Evolutionary conservation across 2,113 vertebrate genomes (phyloP), one percentile per base, ranked within the genome.

Genomic region (Coptodon rendalli): DNA sequence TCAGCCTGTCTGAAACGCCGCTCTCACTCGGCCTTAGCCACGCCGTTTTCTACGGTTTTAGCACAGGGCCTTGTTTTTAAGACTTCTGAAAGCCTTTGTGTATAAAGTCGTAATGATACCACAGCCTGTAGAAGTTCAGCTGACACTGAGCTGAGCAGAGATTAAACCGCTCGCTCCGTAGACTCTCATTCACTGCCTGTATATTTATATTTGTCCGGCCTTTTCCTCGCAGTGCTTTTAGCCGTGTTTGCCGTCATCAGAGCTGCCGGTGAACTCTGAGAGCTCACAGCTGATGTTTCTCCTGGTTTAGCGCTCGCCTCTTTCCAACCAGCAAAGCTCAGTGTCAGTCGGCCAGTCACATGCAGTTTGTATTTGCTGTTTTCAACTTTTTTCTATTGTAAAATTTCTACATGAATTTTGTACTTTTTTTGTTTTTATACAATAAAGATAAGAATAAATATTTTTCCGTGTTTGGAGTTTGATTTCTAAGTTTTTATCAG

Each of bases 331-430:
- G 61, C 48, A 14, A 78, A 9, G 80, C 90, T 88, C 84, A 16
- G 50, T 84, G 90, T 94, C 83, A 52, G 86, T 93, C 92, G 94
- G 89, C 92, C 86, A 59, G 84, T 93, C 93, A 95, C 90, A 91
- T 93, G 92, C 94, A 90, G 92, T 95, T 93, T 95, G 92, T 86
- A 86, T 93, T 95, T 93, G 89, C 93, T 82, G 89, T 87, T 93
- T 92, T 92, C 73, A 76, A 90, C 50, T 90, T 66, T 93, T 95
- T 94, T 93, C 84, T 92, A 95, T 90, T 95, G 89, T 96, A 87
- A 91, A 91, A 90, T 95, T 94, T 96, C 84, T 91, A 95, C 86
- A 93, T 94, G 82, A 90, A 94, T 96, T 96, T 96, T 96, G 90
- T 95, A 96, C 86, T 36, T 40, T 68, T 68, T 68, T 92, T 87